phyloP scores from a whole-genome alignment of 2,888 invertebrate species.

The Plagiodera versicolora region DNA sequence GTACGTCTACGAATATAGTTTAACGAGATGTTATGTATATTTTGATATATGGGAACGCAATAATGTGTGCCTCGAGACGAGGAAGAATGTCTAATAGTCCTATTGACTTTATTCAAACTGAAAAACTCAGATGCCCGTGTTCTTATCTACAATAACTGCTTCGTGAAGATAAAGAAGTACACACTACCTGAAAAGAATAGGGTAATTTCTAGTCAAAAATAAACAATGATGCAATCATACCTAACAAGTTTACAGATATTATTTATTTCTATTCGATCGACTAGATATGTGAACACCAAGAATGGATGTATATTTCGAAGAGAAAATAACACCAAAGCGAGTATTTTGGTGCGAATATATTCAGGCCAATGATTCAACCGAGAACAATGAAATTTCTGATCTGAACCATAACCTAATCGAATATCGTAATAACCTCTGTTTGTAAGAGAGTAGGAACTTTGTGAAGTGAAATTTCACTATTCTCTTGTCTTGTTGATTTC shows the following conservation, averaged over 20 bases:
- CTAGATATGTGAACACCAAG: constrained; percentile 1
- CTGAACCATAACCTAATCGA: no score
- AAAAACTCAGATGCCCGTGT: neutral
- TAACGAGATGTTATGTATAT: neutral
- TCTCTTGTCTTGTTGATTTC: neutral
- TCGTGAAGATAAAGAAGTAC: neutral
- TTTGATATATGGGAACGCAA: constrained; percentile 21
- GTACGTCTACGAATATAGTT: constrained; percentile 9
- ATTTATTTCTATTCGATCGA: neutral
- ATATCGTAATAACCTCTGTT: no score
- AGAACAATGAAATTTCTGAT: neutral
- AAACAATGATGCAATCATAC: constrained; percentile 9
- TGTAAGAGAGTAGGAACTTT: no score
- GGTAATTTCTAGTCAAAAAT: constrained; percentile 7
- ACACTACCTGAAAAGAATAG: neutral
- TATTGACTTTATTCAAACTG: neutral
- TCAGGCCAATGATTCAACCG: neutral
- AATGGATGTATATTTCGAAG: neutral
- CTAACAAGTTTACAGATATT: neutral
- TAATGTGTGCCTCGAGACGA: constrained; percentile 26
- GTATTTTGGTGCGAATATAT: neutral
- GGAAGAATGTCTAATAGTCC: neutral
- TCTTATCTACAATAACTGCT: neutral
- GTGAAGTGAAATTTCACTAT: no score
- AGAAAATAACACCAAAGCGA: neutral